A percentile compares a stretch with the other conserved stretches of the same genome.
Conservation (phyloP, 1,140 invertebrate genomes). For the Drosophila elegans region DNA sequence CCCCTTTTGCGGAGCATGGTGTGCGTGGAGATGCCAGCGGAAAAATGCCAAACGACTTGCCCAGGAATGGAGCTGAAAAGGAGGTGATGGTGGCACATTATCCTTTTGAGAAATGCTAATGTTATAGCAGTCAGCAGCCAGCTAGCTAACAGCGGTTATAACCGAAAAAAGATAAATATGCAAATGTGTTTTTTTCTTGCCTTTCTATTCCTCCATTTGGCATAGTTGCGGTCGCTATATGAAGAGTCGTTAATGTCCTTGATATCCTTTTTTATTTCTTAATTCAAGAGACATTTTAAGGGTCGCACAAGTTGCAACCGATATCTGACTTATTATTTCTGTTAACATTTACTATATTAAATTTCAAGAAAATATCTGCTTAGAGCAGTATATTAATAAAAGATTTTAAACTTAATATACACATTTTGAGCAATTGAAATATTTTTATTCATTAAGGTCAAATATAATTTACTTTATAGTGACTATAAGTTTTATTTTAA, state of each 20-base stretch:
- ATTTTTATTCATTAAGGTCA: too few species aligned
- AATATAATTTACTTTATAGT: too few species aligned
- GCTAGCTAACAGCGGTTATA: constrained; percentile 26
- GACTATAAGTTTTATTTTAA: too few species aligned
- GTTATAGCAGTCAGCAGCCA: constrained; percentile 50
- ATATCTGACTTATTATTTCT: neutral
- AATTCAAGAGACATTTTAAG: neutral
- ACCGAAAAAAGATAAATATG: constrained; percentile 79
- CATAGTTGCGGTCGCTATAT: constrained; percentile 73
- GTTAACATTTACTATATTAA: too few species aligned
- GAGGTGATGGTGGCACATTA: constrained; percentile 52
- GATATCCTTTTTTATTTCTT: constrained; percentile 55
- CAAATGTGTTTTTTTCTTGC: constrained; percentile 60
- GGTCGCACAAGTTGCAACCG: neutral
- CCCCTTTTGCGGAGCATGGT: constrained; percentile 30
- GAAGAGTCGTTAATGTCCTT: constrained; percentile 73
- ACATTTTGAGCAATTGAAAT: too few species aligned
- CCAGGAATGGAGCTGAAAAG: constrained; percentile 12
- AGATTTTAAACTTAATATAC: too few species aligned
- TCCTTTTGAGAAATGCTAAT: constrained; percentile 77
- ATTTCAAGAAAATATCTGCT: too few species aligned
- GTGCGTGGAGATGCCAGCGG: constrained; percentile 51
- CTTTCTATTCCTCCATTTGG: constrained; percentile 19
- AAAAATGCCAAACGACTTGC: constrained; percentile 71
- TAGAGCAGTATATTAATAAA: too few species aligned